phyloP scores from a whole-genome alignment of 2,797 vertebrate genomes.

The Melanotaenia nigrans region DNA sequence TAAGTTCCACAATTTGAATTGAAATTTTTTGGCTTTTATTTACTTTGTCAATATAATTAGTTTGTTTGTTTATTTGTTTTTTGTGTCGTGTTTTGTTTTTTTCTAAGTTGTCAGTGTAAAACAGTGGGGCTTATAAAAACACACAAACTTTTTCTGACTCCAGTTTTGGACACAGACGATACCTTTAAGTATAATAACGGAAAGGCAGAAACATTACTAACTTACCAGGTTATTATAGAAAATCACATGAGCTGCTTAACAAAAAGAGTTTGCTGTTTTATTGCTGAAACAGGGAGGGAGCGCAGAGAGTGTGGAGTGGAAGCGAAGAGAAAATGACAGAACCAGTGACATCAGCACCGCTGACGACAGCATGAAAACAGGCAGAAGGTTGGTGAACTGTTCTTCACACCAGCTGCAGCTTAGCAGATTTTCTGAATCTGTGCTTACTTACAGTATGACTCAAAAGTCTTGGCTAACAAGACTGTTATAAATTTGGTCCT shows the following conservation, averaged over 20 bases:
- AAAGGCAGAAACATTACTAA: not conserved
- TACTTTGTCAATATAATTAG: no score
- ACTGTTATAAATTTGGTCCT: not conserved
- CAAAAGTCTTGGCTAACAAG: not conserved
- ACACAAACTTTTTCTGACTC: no score
- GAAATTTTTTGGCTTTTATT: no score
- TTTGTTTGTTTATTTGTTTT: no score
- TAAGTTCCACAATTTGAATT: no score
- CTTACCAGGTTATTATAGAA: not conserved
- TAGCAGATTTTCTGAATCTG: no score
- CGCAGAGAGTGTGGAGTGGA: slow-evolving; percentile 65
- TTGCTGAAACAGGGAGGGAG: slow-evolving; percentile 60
- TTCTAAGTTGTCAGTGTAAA: no score
- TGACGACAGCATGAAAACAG: slow-evolving; percentile 77
- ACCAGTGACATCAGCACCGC: slow-evolving; percentile 77
- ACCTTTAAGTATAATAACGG: not conserved
- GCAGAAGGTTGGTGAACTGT: slow-evolving; percentile 65
- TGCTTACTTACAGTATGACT: not conserved
- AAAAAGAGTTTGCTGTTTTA: slow-evolving; percentile 30
- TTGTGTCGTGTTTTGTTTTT: no score
- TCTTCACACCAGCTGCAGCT: not conserved
- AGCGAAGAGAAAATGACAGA: slow-evolving; percentile 67
- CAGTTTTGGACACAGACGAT: not conserved
- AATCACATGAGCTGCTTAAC: not conserved
- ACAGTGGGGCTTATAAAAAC: no score